These are phyloP conservation scores for Dendropsophus ebraccatus DNA, from an alignment of 2,113 vertebrate species.

Conservation along the genomic window DNA sequence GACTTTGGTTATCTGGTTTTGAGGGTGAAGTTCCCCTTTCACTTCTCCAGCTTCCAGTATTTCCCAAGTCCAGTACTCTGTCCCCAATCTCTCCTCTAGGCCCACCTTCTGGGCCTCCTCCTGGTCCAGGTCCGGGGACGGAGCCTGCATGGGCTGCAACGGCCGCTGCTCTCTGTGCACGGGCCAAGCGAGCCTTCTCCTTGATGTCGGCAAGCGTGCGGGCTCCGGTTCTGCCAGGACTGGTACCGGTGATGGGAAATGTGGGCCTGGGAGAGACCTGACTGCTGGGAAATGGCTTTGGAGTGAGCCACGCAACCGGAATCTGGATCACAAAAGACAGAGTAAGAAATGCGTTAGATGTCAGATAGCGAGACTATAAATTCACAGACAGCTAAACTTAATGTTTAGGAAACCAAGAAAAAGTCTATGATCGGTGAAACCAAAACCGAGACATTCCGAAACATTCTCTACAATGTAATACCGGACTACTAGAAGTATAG, in stretches of 20 bases:
- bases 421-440: no score
- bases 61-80: slow-evolving; percentile 72
- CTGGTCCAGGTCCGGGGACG: slow-evolving; percentile 72
- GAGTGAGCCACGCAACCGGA: slow-evolving; percentile 84
- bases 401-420: no score
- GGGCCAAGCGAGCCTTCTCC: slow-evolving; percentile 91
- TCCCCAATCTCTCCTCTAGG: slow-evolving; percentile 68
- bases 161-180: slow-evolving; percentile 86
- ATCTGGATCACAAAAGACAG: slow-evolving; percentile 77
- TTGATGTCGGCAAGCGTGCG: slow-evolving; percentile 97
- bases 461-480: background rate
- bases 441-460: no score
- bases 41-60: slow-evolving; percentile 79
- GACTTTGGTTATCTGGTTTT: slow-evolving; percentile 59
- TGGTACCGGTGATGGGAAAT: slow-evolving; percentile 77
- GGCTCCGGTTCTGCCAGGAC: slow-evolving; percentile 87
- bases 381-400: no score
- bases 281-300: slow-evolving; percentile 78
- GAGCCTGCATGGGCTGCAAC: slow-evolving; percentile 73
- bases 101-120: slow-evolving; percentile 82
- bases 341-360: background rate
- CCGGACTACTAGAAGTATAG: no score
- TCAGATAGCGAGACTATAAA: no score
- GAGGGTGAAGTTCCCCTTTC: slow-evolving; percentile 70
- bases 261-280: slow-evolving; percentile 86